Evolutionary conservation across 2,888 invertebrate genomes (phyloP), one percentile per base, ranked within the genome.

Genomic region (Phrixothrix hirtus): DNA sequence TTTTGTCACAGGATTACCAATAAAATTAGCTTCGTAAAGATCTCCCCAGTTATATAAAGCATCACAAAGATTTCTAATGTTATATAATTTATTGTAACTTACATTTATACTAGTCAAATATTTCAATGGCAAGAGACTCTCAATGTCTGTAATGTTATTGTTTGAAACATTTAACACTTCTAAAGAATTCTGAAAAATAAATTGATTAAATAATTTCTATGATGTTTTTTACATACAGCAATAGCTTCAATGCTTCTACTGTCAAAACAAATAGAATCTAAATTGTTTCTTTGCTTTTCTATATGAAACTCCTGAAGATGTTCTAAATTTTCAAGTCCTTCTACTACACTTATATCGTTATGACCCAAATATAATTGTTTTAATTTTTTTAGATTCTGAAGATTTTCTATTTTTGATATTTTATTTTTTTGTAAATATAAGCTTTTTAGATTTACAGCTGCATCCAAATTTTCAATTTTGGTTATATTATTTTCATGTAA

Each of bases 371-470:
- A 94, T 1, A 96, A 70, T 71, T 92, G 90, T 59, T 85, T 85
- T 42, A 95, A 75, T 56, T 86, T 85, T 21, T 72, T 75, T 43
- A 91, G 77, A 14, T 77, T 72, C 37, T 84, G 78, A 4, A 95
- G 68, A 64, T 90, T 88, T 69, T 88, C 82, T 13, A 95, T 84
- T 70, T 83, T 83, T 1, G 80, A 74, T 59, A 96, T 85, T 62
- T 82, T 82, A 71, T 95, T 96, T 66, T 88, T 88, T 68, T 92
- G 94, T 29, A 89, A 79, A 75, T 87, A 94, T 11, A 88, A 78
- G 58, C 85, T 81, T 12, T 81, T 78, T 31, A 90, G 70, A 54
- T 81, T 79, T 9, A 64, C 64, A n/a, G 83, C 70, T 2, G 69
- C 64, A 29, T 80, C 77, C 21, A 87, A 69, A 59, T 83, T 82